Base-by-base conservation (phyloP, 2,888 invertebrate genomes). In the Synergus umbraculus region DNA sequence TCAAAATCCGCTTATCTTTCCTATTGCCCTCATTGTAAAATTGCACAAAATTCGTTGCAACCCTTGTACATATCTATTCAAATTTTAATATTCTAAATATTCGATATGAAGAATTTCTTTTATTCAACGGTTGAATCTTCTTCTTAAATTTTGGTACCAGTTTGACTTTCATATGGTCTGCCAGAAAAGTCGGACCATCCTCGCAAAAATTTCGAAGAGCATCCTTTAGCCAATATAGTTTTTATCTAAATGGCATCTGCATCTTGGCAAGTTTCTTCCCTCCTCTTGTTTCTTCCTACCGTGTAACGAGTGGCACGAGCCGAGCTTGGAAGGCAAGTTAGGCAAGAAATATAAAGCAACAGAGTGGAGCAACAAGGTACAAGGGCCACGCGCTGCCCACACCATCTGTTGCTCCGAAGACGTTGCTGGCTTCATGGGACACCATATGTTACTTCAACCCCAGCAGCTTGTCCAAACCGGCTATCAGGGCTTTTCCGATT, bases 391-490 rank as follows among this genome's bases (percentile, higher is more conserved):
- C 82, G 83, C 83, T 83, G 81, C 84, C 85, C 78, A 84, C 84
- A 78, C 87, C 87, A 87, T 87, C 86, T 87, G 87, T 86, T 86
- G 79, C 83, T 81, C 66, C 83, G 67, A 84, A 85, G 86, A 86
- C 85, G 84, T 83, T 85, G 83, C 82, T 43, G 81, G 76, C 76
- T 67, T 84, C 81, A 82, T 83, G 84, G 85, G 85, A 85, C 84
- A 83, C 86, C 86, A 86, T 87, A 87, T 87, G 86, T 80, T 85
- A 78, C 78, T 81, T 77, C 78, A 83, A 82, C 83, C 84, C 84
- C 81, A 81, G 82, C 85, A 73, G 73, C 54, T 73, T 73, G 73
- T 49, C 54, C 54, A n/a, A 54, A 73, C 73, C 41, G n/a, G 54
- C 73, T 73, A 54, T 54, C 73, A 73, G 37, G 73, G 37, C 73